These are phyloP conservation scores for Gallirallus australis DNA, from an alignment of 2,797 vertebrate species.

Conservation along the genomic window DNA sequence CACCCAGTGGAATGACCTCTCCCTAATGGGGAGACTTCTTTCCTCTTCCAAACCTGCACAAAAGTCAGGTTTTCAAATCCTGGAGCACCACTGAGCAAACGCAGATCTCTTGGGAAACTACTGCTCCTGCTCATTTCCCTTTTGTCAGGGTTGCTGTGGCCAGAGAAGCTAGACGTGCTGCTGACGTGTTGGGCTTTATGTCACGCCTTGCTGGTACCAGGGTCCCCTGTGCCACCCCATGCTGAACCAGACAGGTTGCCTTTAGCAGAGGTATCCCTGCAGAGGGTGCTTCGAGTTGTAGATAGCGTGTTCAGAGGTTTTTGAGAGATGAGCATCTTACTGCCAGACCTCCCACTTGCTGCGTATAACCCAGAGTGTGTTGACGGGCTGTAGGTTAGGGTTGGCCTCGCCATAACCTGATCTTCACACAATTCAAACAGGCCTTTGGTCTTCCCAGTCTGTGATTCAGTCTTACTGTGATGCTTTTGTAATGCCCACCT, in stretches of 20 bases:
- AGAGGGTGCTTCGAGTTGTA: neutral
- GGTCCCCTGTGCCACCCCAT: neutral
- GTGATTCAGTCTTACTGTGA: neutral
- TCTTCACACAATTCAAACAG: neutral
- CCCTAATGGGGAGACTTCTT: accelerated
- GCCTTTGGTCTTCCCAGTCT: neutral
- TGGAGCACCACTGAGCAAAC: neutral
- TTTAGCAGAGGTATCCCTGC: neutral
- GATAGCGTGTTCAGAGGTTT: neutral
- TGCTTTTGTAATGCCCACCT: neutral
- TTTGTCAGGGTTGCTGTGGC: neutral
- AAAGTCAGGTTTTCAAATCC: neutral
- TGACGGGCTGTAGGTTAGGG: accelerated
- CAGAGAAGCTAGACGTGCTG: accelerated
- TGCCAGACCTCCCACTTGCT: neutral
- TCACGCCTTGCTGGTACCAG: accelerated
- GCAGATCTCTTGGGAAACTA: neutral
- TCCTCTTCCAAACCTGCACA: neutral
- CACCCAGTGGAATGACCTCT: accelerated
- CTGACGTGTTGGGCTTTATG: neutral
- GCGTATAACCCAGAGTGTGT: neutral
- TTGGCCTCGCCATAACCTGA: neutral
- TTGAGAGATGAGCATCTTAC: neutral
- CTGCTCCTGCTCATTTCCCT: neutral
- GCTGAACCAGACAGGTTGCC: neutral